Evolutionary conservation across 53 echinoderm and acorn worm species (phyloP).

Genomic region (Astropecten irregularis): DNA sequence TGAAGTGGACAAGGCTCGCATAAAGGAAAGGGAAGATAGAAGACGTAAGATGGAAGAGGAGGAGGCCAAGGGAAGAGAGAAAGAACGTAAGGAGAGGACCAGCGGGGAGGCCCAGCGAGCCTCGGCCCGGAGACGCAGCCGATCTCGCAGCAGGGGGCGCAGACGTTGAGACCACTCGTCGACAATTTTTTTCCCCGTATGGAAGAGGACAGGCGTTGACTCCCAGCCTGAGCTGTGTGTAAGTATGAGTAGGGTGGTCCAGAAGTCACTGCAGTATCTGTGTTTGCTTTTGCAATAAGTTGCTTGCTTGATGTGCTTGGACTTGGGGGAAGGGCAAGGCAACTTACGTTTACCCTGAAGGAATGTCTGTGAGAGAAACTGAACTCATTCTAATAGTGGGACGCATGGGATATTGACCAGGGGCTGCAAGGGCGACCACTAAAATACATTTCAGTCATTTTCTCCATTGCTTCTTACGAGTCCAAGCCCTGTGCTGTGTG

Average conservation of each 20-base stretch:
- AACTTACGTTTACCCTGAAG: neutral
- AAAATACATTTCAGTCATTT: neutral
- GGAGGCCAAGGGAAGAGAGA: neutral
- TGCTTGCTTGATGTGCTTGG: no score
- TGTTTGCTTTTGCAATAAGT: neutral
- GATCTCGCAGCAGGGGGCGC: slow-evolving; percentile 47
- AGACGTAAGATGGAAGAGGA: slow-evolving; percentile 25
- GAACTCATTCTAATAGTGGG: neutral
- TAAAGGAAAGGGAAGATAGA: slow-evolving; percentile 27
- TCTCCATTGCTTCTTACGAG: no score
- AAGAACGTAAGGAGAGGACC: neutral
- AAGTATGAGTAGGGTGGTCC: slow-evolving; percentile 32
- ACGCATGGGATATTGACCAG: neutral
- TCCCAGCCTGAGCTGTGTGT: neutral
- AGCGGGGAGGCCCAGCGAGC: neutral
- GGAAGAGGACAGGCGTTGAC: no score
- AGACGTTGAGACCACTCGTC: neutral
- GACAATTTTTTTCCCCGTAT: neutral
- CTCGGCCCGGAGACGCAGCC: neutral
- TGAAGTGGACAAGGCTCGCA: slow-evolving; percentile 8
- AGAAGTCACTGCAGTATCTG: slow-evolving; percentile 7
- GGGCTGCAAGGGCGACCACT: neutral
- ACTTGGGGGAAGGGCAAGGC: neutral
- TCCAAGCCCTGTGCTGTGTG: no score
- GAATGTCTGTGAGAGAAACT: neutral